Evolutionary conservation across 1,140 invertebrate genomes (phyloP).

Genomic region (Acromyrmex charruanus): DNA sequence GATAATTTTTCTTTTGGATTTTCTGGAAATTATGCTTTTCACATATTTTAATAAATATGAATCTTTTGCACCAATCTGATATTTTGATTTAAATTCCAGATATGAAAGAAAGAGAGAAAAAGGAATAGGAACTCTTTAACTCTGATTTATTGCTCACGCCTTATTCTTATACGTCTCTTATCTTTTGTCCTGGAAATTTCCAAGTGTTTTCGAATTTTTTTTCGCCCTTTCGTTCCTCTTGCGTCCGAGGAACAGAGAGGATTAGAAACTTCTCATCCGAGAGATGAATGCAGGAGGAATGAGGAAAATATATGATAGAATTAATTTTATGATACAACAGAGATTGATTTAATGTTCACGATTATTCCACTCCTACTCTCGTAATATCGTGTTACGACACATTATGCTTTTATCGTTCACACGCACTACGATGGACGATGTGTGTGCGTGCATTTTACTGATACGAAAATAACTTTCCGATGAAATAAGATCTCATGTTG

Average conservation of each 20-base stretch:
- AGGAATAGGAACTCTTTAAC: not conserved
- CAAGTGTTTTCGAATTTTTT: not conserved
- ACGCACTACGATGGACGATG: too few relatives aligned
- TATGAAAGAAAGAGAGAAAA: not conserved
- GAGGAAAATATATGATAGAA: conserved; percentile 32
- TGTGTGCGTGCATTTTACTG: not conserved
- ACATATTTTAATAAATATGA: not conserved
- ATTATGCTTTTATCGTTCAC: conserved; percentile 20
- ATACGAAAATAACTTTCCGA: not conserved
- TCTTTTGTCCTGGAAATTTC: conserved; percentile 10
- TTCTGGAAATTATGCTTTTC: not conserved
- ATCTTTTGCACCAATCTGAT: conserved; percentile 5
- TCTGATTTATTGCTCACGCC: conserved; percentile 6
- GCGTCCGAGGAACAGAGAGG: not conserved
- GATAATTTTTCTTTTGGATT: not conserved
- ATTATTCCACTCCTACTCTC: not conserved
- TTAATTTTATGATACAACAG: conserved; percentile 23
- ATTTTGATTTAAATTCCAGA: conserved; percentile 29
- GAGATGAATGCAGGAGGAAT: not conserved
- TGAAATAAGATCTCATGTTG: not conserved
- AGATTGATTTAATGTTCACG: conserved; percentile 15
- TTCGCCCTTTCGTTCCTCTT: not conserved
- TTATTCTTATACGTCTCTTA: conserved; percentile 10
- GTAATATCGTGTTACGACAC: conserved; percentile 31
- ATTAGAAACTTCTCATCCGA: not conserved